Conservation (phyloP, 2,113 vertebrate species). For the Chaenocephalus aceratus region DNA sequence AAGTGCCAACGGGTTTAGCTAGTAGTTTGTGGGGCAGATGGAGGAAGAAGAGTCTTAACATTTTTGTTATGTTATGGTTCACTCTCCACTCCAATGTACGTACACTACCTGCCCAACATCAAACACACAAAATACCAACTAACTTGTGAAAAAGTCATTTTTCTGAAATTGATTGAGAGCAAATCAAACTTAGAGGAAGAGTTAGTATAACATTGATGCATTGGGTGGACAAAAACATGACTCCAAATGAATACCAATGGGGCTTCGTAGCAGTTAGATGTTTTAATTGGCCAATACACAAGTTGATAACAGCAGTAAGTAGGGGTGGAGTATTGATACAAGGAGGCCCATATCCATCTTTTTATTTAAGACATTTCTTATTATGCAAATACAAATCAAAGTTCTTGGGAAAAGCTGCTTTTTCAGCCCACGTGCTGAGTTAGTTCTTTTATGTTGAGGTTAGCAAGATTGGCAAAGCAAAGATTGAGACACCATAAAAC, state of each 20-base stretch:
- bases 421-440: no score
- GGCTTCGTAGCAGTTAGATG: not conserved
- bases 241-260: constrained; percentile 19
- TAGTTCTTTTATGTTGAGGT: no score
- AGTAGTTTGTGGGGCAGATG: not conserved
- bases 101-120: not conserved
- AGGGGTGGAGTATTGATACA: no score
- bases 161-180: not conserved
- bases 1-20: not conserved
- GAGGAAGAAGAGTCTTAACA: no score
- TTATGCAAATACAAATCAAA: no score
- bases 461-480: no score
- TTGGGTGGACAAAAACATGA: constrained; percentile 2
- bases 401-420: no score
- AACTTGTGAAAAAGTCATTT: not conserved
- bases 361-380: no score
- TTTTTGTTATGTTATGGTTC: not conserved
- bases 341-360: no score
- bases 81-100: not conserved
- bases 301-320: not conserved
- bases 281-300: not conserved
- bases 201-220: constrained; percentile 3
- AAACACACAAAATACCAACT: constrained; percentile 1
- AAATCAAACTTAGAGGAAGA: constrained; percentile 14
- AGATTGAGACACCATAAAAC: no score